These are phyloP conservation scores for Pteropus rufus DNA, from an alignment of 2,797 vertebrate species.

Conservation along the genomic window DNA sequence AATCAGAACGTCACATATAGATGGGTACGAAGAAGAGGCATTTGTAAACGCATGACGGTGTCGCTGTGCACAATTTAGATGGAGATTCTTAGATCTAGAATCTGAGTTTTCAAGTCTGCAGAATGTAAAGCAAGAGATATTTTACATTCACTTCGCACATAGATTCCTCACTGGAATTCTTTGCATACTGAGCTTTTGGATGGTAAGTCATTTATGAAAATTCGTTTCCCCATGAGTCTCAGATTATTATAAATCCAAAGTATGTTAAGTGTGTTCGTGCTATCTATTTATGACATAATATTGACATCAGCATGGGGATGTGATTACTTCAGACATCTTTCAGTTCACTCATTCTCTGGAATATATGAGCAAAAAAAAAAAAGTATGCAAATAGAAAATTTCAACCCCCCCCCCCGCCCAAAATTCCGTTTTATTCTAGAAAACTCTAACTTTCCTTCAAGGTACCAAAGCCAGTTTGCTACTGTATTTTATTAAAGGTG, in stretches of 20 bases:
- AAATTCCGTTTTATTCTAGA: background rate
- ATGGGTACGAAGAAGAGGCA: background rate
- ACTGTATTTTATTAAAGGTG: constrained; percentile 46
- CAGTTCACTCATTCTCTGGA: background rate
- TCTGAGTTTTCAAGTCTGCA: background rate
- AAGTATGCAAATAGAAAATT: background rate
- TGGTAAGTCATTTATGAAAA: background rate
- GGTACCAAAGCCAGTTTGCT: background rate
- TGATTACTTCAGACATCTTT: background rate
- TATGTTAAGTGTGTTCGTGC: background rate
- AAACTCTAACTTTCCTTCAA: background rate
- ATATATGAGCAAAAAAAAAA: background rate
- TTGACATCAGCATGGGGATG: background rate
- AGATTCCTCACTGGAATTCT: background rate
- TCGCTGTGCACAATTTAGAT: too few species aligned
- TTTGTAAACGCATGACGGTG: rapidly evolving
- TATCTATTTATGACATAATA: background rate
- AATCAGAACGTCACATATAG: background rate
- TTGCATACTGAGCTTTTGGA: background rate
- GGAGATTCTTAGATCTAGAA: background rate
- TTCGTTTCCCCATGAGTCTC: background rate
- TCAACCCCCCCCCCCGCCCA: too few species aligned
- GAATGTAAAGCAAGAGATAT: background rate
- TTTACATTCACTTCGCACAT: background rate
- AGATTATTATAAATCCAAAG: too few species aligned